Percentiles rank a stretch among this genome's conserved stretches.
Evolutionary conservation across 2,888 invertebrate species (phyloP).

Genomic region (Norana najaformis): DNA sequence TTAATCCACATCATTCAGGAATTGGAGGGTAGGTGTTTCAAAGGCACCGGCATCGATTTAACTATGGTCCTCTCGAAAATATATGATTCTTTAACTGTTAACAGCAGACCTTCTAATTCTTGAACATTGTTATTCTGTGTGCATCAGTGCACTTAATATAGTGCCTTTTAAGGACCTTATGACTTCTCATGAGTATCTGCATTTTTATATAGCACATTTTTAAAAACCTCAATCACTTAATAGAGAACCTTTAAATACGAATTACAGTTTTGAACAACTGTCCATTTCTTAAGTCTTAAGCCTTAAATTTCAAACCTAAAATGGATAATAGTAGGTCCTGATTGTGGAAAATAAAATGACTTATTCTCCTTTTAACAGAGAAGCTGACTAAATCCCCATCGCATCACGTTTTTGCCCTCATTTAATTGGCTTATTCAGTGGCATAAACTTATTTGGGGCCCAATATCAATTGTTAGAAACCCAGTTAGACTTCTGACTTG

Average conservation of each 20-base stretch:
- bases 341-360: background rate
- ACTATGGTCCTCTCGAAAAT: background rate
- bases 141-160: background rate
- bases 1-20: slow-evolving; percentile 75
- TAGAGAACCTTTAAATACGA: too few relatives aligned
- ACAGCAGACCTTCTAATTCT: background rate
- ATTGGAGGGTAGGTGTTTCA: slow-evolving; percentile 27
- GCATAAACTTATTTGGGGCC: background rate
- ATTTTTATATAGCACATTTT: too few relatives aligned
- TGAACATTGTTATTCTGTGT: background rate
- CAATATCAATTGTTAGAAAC: background rate
- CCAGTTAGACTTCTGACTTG: background rate
- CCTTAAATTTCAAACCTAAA: background rate
- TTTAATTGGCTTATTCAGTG: background rate
- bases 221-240: too few relatives aligned
- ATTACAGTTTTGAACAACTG: too few relatives aligned
- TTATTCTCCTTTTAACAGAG: background rate
- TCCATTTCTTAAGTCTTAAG: background rate
- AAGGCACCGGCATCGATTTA: background rate
- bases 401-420: too few relatives aligned
- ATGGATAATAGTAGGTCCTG: background rate
- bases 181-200: too few relatives aligned
- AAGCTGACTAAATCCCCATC: too few relatives aligned
- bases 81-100: background rate
- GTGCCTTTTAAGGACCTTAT: too few relatives aligned